A percentile compares a stretch with the other conserved stretches of the same genome.
Conservation (phyloP, 2,113 vertebrate genomes). For the Eupsittula cactorum region DNA sequence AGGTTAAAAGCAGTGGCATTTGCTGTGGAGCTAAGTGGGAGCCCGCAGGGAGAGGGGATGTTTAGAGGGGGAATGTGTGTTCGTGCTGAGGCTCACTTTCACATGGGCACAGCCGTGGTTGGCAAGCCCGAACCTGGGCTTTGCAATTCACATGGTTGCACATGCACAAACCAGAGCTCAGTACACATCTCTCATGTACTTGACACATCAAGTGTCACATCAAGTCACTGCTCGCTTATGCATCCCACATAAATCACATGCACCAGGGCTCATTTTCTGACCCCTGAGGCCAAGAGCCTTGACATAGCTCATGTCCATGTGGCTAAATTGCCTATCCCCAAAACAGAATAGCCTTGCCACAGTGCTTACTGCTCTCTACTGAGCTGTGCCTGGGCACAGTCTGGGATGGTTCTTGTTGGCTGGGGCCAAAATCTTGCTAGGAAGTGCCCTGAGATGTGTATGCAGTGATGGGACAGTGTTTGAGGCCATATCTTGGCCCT, state of each 20-base stretch:
- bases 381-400: background rate
- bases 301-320: background rate
- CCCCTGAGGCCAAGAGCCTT: background rate
- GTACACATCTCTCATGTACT: background rate
- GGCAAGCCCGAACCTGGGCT: background rate
- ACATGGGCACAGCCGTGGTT: rapidly evolving
- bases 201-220: background rate
- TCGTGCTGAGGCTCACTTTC: background rate
- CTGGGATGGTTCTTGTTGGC: background rate
- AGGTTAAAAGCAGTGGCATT: conserved; percentile 50
- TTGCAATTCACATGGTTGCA: rapidly evolving
- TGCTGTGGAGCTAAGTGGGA: conserved; percentile 5
- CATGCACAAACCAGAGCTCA: background rate
- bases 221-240: background rate
- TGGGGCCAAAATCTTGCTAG: background rate
- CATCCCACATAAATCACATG: background rate
- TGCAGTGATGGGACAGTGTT: background rate
- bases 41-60: rapidly evolving
- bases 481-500: background rate
- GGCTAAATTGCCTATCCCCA: background rate
- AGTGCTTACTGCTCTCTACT: background rate
- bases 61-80: background rate
- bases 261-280: background rate
- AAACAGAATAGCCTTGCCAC: background rate
- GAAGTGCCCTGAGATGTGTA: background rate